A percentile compares a stretch with the other conserved stretches of the same genome.
Conservation (phyloP, 2,797 vertebrate species). For the Tangara arthus region DNA sequence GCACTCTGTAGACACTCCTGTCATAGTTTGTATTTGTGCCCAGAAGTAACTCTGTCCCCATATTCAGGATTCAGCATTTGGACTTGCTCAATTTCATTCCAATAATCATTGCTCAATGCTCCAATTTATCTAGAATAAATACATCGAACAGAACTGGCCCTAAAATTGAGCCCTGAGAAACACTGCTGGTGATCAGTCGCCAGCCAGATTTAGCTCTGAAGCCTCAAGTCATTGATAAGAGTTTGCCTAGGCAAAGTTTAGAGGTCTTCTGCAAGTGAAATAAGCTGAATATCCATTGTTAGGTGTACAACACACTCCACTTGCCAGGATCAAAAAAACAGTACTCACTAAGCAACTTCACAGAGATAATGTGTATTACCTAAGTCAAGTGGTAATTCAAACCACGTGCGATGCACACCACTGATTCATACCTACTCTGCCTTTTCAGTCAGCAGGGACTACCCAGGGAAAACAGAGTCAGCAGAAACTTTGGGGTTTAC, state of each 20-base stretch:
- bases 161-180: background rate
- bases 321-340: fast-evolving
- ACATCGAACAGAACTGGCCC: background rate
- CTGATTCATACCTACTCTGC: background rate
- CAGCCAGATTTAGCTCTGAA: background rate
- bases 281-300: background rate
- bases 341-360: background rate
- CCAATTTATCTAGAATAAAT: background rate
- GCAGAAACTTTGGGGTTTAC: background rate
- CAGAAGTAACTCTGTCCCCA: fast-evolving
- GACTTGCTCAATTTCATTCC: background rate
- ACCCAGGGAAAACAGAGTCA: background rate
- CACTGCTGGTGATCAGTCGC: fast-evolving
- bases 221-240: background rate
- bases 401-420: background rate
- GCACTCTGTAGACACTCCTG: background rate
- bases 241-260: background rate
- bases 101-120: background rate
- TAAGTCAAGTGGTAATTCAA: background rate
- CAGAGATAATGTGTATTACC: background rate
- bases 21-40: background rate
- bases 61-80: background rate
- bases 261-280: background rate
- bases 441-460: background rate
- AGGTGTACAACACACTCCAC: background rate